These are phyloP conservation scores for Scaptomyza cyrtandrae DNA, from an alignment of 2,888 invertebrate species.

Conservation along the genomic window DNA sequence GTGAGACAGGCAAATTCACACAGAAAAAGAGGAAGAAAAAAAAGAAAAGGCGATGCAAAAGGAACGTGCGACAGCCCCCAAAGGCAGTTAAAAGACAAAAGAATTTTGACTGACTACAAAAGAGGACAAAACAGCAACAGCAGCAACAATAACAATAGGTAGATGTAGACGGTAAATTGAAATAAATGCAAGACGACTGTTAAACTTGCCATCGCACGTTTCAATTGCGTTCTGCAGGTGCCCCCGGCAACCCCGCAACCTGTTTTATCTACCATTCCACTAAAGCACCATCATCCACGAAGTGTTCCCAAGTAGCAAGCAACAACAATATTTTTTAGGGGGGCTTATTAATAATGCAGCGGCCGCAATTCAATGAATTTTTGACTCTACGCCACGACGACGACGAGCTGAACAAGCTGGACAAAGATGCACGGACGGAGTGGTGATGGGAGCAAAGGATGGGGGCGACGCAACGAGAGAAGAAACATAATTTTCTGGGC, in stretches of 20 bases:
- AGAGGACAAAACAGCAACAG: slow-evolving; percentile 27
- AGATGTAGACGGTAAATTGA: slow-evolving; percentile 69
- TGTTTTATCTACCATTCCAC: not conserved
- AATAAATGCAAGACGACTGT: slow-evolving; percentile 79
- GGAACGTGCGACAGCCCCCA: slow-evolving; percentile 62
- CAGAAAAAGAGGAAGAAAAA: slow-evolving; percentile 4
- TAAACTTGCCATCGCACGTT: slow-evolving; percentile 78
- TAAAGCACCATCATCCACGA: slow-evolving; percentile 48
- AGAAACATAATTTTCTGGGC: slow-evolving; percentile 68
- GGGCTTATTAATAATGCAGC: slow-evolving; percentile 77
- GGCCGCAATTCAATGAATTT: slow-evolving; percentile 81
- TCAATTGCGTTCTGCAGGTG: slow-evolving; percentile 69
- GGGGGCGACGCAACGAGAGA: slow-evolving; percentile 15
- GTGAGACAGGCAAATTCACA: slow-evolving; percentile 63
- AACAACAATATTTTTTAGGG: slow-evolving; percentile 65
- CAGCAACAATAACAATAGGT: slow-evolving; percentile 20
- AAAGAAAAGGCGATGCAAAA: slow-evolving; percentile 19
- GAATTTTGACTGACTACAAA: slow-evolving; percentile 63
- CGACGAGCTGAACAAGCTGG: slow-evolving; percentile 20
- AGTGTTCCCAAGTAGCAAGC: slow-evolving; percentile 55
- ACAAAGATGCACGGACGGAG: not conserved
- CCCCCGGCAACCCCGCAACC: slow-evolving; percentile 2
- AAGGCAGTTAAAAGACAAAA: slow-evolving; percentile 74
- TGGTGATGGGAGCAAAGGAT: not conserved
- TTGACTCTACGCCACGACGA: slow-evolving; percentile 64